Percentiles rank a stretch among this genome's conserved stretches.
These are phyloP conservation scores for Apotomis betuletana DNA, from an alignment of 2,888 invertebrate genomes.

Conservation along the genomic window DNA sequence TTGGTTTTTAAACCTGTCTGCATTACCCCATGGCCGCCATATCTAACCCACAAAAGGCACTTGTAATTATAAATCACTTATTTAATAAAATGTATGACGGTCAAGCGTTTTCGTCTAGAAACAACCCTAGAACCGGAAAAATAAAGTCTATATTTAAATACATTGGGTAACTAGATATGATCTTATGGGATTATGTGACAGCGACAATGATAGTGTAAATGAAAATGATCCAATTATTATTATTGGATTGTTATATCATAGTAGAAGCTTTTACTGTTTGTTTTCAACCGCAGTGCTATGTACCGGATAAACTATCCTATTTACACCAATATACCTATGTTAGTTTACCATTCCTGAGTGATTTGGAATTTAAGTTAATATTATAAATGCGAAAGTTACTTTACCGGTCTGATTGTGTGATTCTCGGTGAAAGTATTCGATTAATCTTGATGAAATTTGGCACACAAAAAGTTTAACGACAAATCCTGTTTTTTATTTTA, in stretches of 20 bases:
- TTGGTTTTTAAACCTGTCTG: not conserved
- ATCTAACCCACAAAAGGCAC: constrained; percentile 2
- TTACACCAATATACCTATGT: too few species aligned
- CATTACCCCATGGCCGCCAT: not conserved
- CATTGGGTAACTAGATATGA: not conserved
- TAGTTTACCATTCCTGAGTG: too few species aligned
- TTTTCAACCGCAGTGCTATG: not conserved
- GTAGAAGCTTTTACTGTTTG: not conserved
- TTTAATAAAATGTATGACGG: not conserved
- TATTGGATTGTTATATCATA: not conserved
- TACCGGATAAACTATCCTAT: too few species aligned
- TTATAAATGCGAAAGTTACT: too few species aligned
- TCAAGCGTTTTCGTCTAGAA: not conserved
- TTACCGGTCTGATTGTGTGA: too few species aligned
- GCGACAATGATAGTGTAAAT: not conserved
- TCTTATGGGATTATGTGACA: not conserved
- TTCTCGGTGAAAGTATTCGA: too few species aligned
- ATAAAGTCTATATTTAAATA: not conserved
- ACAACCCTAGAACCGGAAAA: not conserved
- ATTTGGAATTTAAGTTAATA: too few species aligned
- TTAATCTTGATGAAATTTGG: too few species aligned
- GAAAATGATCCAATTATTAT: constrained; percentile 5
- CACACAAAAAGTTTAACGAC: too few species aligned
- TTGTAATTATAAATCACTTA: not conserved
- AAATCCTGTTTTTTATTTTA: too few species aligned